phyloP scores from a whole-genome alignment of 2,797 vertebrate genomes.

The Apodemus agrarius region DNA sequence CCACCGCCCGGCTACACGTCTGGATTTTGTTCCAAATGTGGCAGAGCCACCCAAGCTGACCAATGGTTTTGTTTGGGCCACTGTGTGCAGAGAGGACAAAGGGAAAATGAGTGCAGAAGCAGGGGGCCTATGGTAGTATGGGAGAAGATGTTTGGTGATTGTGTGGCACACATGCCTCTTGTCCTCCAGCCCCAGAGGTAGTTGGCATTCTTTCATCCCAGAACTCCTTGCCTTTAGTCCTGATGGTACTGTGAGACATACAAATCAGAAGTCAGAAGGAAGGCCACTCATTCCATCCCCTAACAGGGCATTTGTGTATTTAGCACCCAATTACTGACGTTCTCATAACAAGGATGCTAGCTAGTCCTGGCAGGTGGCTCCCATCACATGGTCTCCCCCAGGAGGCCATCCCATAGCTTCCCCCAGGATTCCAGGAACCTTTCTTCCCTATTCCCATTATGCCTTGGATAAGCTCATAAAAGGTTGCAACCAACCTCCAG shows the following conservation, averaged over 20 bases:
- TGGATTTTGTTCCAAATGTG: not conserved
- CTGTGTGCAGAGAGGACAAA: not conserved
- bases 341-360: not conserved
- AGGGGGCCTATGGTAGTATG: not conserved
- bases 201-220: not conserved
- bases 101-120: not conserved
- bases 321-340: not conserved
- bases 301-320: not conserved
- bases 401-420: not conserved
- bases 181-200: not conserved
- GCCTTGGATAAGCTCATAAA: not conserved
- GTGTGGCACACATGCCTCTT: not conserved
- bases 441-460: not conserved
- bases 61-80: not conserved
- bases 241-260: not conserved
- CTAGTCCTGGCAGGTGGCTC: not conserved
- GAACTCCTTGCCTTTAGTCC: not conserved
- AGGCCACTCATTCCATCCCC: not conserved
- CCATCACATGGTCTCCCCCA: not conserved
- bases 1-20: no score
- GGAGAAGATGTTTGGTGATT: not conserved
- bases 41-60: fast-evolving
- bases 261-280: not conserved
- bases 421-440: not conserved
- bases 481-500: not conserved